Base-by-base conservation (phyloP, 2,797 vertebrate species). In the Eulemur rubriventer region DNA sequence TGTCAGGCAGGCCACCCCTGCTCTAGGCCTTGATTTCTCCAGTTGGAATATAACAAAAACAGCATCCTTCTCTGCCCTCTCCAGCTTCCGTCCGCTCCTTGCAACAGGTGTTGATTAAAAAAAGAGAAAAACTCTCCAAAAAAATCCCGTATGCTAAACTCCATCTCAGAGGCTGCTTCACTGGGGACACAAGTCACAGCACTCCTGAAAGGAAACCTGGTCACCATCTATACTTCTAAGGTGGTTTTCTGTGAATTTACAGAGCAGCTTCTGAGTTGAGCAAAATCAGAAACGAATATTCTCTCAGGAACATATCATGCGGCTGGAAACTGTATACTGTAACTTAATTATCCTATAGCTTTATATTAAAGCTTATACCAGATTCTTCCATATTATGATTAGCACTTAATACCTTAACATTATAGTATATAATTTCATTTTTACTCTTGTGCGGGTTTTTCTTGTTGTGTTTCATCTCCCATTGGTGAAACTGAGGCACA, bases 231-330 rank as follows among this genome's bases (percentile, higher is more conserved):
- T 35, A 35, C 43, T 92, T 57, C 63, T 30, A 81, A 55, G 17
- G n/a, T 13, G 30, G 12, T 55, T 91, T 55, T 43, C 3, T 38
- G 9, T 55, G 80, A n/a, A 69, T 78, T 82, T 84, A 46, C 6
- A 8, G 57, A 86, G 28, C 73, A 94, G 43, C 48, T 91, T 55
- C 72, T 38, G 26, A 43, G 10, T 43, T 89, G 41, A 28, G 30
- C 67, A 88, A 92, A 81, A 70, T 30, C 18, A 82, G 83, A 97
- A 86, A n/a, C 9, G 17, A 85, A 85, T 59, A 38, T 70, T 85
- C 41, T 72, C 57, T 72, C 16, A 43, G 7, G 35, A 9, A n/a
- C 84, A 59, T 57, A 46, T 70, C 57, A 35, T 22, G 35, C 79
- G 46, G n/a, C 59, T 86, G 16, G 30, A 30, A 67, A 82, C 20